Conservation (phyloP, 2,797 vertebrate species). For the Pipistrellus pipistrellus region DNA sequence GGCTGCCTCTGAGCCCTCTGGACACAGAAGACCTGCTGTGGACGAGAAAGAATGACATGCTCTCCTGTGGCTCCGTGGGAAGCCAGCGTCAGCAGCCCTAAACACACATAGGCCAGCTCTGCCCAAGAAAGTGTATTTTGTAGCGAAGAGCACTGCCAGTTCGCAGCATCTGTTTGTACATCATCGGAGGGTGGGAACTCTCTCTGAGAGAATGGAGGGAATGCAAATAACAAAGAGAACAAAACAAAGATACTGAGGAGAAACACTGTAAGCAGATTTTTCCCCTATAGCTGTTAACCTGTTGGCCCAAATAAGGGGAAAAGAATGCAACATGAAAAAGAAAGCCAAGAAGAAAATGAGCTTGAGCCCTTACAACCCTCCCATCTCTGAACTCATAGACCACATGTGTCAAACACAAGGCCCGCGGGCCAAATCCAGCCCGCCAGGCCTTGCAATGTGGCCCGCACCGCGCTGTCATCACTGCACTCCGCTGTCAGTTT, state of each 20-base stretch:
- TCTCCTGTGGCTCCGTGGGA: not conserved
- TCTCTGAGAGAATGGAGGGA: not conserved
- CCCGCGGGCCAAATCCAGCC: too few relatives aligned
- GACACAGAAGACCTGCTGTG: not conserved
- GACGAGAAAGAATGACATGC: not conserved
- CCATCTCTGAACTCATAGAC: not conserved
- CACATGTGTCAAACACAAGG: too few relatives aligned
- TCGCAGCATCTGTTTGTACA: not conserved
- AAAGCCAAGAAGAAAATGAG: not conserved
- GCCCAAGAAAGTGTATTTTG: not conserved
- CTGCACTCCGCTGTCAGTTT: too few relatives aligned
- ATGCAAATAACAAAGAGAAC: not conserved
- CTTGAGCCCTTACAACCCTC: not conserved
- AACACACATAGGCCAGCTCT: not conserved
- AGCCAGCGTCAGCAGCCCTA: not conserved
- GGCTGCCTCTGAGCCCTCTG: not conserved
- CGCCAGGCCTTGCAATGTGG: too few relatives aligned
- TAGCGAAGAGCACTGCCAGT: not conserved
- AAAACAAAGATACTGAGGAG: not conserved
- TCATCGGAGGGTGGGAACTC: not conserved
- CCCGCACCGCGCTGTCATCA: too few relatives aligned
- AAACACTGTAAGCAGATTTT: not conserved
- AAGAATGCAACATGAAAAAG: not conserved
- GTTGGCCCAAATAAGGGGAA: not conserved
- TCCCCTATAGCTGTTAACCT: not conserved